A percentile compares a stretch with the other conserved stretches of the same genome.
Conservation (phyloP, 2,888 invertebrate species). For the Arge pagana region DNA sequence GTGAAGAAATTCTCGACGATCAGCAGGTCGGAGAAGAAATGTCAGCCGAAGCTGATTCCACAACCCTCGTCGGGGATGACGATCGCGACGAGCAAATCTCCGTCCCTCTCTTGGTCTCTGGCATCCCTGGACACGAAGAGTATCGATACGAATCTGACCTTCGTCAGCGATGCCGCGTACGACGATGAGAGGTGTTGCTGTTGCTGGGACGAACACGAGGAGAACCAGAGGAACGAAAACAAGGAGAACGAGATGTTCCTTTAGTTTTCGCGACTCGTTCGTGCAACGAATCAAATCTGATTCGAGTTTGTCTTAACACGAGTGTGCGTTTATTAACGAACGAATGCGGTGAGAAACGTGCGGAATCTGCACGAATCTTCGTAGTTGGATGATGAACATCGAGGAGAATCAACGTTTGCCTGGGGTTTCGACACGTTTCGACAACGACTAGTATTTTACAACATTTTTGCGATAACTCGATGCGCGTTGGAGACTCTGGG, state of each 20-base stretch:
- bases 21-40: conserved; percentile 42
- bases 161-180: conserved; percentile 40
- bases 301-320: too few relatives aligned
- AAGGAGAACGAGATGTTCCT: conserved; percentile 54
- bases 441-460: too few relatives aligned
- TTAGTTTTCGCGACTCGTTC: conserved; percentile 34
- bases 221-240: conserved; percentile 54
- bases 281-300: too few relatives aligned
- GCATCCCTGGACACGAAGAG: conserved; percentile 49
- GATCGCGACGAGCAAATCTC: conserved; percentile 26
- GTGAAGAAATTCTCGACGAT: conserved; percentile 51
- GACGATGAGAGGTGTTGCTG: conserved; percentile 46
- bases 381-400: too few relatives aligned
- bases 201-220: conserved; percentile 49
- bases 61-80: conserved; percentile 5
- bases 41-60: conserved; percentile 18
- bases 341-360: too few relatives aligned
- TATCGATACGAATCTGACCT: conserved; percentile 53
- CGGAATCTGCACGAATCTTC: too few relatives aligned
- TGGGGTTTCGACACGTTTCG: too few relatives aligned
- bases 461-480: too few relatives aligned
- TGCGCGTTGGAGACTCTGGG: too few relatives aligned
- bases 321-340: too few relatives aligned
- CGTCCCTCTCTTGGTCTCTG: conserved; percentile 45
- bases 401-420: too few relatives aligned